Evolutionary conservation across 2,888 invertebrate genomes (phyloP).

Genomic region (Orchesellides sinensis): DNA sequence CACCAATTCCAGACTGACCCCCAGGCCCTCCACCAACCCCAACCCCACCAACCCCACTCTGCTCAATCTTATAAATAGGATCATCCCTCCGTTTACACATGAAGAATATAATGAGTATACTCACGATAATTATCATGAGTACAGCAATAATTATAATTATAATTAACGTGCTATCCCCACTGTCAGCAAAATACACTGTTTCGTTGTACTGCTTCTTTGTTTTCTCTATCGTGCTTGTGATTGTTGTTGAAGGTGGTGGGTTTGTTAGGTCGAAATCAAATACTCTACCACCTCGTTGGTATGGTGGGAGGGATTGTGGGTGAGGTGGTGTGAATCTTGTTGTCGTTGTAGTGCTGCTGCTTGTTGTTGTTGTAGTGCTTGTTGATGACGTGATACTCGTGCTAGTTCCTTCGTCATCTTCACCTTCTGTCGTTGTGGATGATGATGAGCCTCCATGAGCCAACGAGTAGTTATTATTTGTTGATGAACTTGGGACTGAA

Average conservation of each 20-base stretch:
- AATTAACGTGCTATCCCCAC: constrained; percentile 86
- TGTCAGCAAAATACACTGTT: constrained; percentile 83
- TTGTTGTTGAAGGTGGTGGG: constrained; percentile 76
- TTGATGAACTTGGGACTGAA: no score
- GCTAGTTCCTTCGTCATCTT: constrained; percentile 49
- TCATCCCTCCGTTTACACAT: constrained; percentile 91
- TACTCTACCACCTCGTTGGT: constrained; percentile 3
- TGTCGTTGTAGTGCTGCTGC: constrained; percentile 73
- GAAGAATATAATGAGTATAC: constrained; percentile 82
- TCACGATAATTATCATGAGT: constrained; percentile 88
- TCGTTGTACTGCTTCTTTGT: constrained; percentile 57
- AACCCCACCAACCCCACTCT: constrained; percentile 76
- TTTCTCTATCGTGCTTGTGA: constrained; percentile 49
- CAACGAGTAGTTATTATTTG: no score
- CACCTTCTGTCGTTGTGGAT: constrained; percentile 79
- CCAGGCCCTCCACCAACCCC: constrained; percentile 84
- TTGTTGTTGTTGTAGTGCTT: constrained; percentile 30
- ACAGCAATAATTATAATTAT: constrained; percentile 92
- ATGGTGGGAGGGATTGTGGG: constrained; percentile 48
- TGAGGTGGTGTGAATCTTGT: constrained; percentile 69
- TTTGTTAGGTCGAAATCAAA: constrained; percentile 60
- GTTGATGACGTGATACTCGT: no score
- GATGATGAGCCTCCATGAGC: no score
- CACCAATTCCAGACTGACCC: constrained; percentile 83
- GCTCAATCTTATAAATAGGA: constrained; percentile 93